Percentiles rank a stretch among this genome's conserved stretches.
phyloP scores from a whole-genome alignment of 2,113 vertebrate species.

The Hepsetus odoe region DNA sequence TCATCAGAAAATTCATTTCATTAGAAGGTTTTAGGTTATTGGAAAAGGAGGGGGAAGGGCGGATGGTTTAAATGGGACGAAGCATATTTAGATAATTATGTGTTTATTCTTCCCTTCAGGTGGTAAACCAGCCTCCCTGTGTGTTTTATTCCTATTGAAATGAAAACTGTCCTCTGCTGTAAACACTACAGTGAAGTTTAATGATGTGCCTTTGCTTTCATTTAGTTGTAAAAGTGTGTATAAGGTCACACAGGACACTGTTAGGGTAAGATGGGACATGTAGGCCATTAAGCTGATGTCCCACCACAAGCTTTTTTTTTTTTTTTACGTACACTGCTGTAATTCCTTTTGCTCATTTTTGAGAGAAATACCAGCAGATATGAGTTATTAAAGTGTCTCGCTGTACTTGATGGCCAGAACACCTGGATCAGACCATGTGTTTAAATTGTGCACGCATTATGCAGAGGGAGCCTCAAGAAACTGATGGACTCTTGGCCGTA shows the following conservation, averaged over 20 bases:
- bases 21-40: constrained; percentile 31
- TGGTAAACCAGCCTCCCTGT: background rate
- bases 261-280: background rate
- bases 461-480: too few relatives aligned
- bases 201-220: background rate
- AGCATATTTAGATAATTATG: background rate
- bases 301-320: background rate
- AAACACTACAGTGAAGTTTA: background rate
- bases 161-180: background rate
- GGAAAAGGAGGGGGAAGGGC: background rate
- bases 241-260: background rate
- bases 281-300: background rate
- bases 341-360: background rate
- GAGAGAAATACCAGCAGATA: background rate
- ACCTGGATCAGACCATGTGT: too few relatives aligned
- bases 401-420: background rate
- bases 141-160: background rate
- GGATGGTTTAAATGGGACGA: background rate
- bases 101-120: constrained; percentile 1
- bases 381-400: background rate
- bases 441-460: too few relatives aligned
- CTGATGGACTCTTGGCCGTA: too few relatives aligned
- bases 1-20: constrained; percentile 42
- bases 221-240: background rate
- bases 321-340: background rate